Evolutionary conservation across 1,140 invertebrate species (phyloP).

Genomic region (Charaxes varanes): DNA sequence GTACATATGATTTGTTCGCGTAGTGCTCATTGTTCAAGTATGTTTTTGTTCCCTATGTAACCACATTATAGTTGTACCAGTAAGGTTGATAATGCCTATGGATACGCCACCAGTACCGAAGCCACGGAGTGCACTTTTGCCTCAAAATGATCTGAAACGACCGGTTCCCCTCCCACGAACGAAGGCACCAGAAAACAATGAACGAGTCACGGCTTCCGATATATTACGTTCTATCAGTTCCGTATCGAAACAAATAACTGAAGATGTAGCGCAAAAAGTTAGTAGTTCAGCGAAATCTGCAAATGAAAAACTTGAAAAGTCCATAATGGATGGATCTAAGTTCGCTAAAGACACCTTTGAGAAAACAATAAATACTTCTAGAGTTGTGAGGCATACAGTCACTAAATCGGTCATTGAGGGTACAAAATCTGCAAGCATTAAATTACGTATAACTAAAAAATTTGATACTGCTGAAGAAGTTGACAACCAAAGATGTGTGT

Average conservation of each 20-base stretch:
- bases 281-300: slow-evolving; percentile 46
- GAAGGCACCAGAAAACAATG: slow-evolving; percentile 35
- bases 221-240: slow-evolving; percentile 50
- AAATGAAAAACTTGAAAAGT: slow-evolving; percentile 56
- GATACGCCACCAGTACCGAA: slow-evolving; percentile 58
- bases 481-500: slow-evolving; percentile 44
- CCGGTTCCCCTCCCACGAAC: slow-evolving; percentile 55
- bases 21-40: too few relatives aligned
- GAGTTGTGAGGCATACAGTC: slow-evolving; percentile 51
- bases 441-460: slow-evolving; percentile 39
- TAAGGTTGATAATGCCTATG: too few relatives aligned
- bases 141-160: slow-evolving; percentile 34
- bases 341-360: slow-evolving; percentile 62
- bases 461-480: slow-evolving; percentile 26
- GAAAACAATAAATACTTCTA: slow-evolving; percentile 52
- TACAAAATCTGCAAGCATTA: slow-evolving; percentile 48
- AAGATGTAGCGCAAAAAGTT: slow-evolving; percentile 56
- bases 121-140: slow-evolving; percentile 36
- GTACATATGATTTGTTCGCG: too few relatives aligned
- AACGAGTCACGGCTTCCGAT: slow-evolving; percentile 43
- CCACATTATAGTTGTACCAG: too few relatives aligned
- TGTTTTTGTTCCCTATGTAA: too few relatives aligned
- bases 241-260: slow-evolving; percentile 57
- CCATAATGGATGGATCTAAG: slow-evolving; percentile 50
- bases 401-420: slow-evolving; percentile 58